Evolutionary conservation across 1,140 invertebrate species (phyloP), one percentile per base, ranked within the genome.

Genomic region (Amyelois transitella): DNA sequence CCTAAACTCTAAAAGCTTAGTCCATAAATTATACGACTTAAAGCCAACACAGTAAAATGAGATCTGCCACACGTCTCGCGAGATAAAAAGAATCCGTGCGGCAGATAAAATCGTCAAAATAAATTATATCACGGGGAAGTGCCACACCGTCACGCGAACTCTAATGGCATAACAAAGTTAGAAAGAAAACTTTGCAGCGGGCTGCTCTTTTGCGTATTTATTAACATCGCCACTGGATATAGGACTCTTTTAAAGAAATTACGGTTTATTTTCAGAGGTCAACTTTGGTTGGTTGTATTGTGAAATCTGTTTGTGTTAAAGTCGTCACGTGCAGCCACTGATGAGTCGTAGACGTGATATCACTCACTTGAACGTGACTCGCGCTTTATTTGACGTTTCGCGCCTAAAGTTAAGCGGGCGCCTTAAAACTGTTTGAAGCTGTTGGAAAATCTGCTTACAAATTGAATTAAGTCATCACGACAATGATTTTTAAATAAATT

Each of bases 91-190:
- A 62, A 72, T 62, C 62, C 51, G 49, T 68, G 66, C 63, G 51
- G 59, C 51, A 68, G 62, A 75, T 73, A 77, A 65, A 80, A 70
- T 72, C 70, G 67, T 79, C 68, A 72, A 76, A 72, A 75, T 73
- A 77, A 81, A 79, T 76, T 75, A 75, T 68, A 81, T 76, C 75
- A 84, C 53, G 56, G 62, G 58, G 62, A 60, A 81, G 77, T 75
- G 75, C 66, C 68, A 80, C 72, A 78, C 64, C 75, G 77, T 86
- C 80, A 82, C 73, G 77, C 74, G 75, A 83, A 76, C 75, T 81
- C 78, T 83, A 83, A 83, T 81, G 78, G 75, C 58, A 60, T 81
- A 86, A 83, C 83, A 83, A 86, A 86, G 77, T 86, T 82, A 75
- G 72, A 86, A 85, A 83, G 78, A 81, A 81, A 86, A 83, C 72